phyloP scores from a whole-genome alignment of 2,888 invertebrate species.

The Artemia sp. region DNA sequence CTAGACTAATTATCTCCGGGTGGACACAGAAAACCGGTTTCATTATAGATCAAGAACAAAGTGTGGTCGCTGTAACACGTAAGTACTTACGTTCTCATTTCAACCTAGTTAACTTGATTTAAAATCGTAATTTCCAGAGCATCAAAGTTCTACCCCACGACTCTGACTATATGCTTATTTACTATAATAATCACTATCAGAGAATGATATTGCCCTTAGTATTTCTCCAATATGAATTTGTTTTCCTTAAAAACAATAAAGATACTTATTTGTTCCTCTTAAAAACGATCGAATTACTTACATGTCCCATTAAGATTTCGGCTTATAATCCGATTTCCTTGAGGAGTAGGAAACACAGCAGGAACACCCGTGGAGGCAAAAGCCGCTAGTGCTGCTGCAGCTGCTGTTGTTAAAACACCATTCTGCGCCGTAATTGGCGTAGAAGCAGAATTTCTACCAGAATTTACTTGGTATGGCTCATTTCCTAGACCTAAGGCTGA shows the following conservation, averaged over 20 bases:
- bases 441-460: neutral
- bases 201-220: too few species aligned
- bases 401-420: slow-evolving; percentile 2
- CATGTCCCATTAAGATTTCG: slow-evolving; percentile 1
- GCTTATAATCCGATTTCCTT: slow-evolving; percentile 7
- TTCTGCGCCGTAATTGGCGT: neutral
- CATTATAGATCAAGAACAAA: too few species aligned
- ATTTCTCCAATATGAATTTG: too few species aligned
- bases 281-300: neutral
- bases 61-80: too few species aligned
- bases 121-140: too few species aligned
- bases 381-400: slow-evolving; percentile 4
- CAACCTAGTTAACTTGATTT: too few species aligned
- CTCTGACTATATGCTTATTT: too few species aligned
- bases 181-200: too few species aligned
- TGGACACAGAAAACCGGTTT: too few species aligned
- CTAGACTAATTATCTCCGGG: too few species aligned
- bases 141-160: too few species aligned
- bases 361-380: slow-evolving; percentile 10
- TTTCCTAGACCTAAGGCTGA: neutral
- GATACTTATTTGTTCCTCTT: neutral
- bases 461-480: neutral
- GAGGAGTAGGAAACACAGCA: slow-evolving; percentile 8
- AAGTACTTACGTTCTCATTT: too few species aligned
- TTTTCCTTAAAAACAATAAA: neutral